Base-by-base conservation (phyloP, 2,113 vertebrate species). In the Corapipo altera region DNA sequence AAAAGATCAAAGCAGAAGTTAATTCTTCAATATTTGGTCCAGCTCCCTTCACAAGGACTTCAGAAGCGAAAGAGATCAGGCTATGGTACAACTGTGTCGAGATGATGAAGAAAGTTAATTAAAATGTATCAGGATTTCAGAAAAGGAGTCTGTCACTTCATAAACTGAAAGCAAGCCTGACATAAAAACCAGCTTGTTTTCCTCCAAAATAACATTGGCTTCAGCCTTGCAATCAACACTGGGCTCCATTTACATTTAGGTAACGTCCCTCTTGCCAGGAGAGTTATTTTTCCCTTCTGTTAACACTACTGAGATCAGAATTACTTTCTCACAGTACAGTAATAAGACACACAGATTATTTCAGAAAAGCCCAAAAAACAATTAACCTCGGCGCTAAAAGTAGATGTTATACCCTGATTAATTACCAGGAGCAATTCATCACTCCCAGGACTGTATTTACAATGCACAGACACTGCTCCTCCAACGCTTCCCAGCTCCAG, bases 41-140 rank as follows among this genome's bases (percentile, higher is more conserved):
- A 48, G 64, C n/a, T 92, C 78, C 39, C 39, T 81, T 37, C 58
- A 49, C 19, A 37, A 49, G n/a, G 35, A 26, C 59, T 83, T 74
- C 24, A 83, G 65, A 77, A 58, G 48, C 51, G n/a, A 55, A 70
- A 77, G 35, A 58, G 27, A 81, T 59, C 30, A 80, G 55, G 61
- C n/a, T 35, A 14, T 24, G 27, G 46, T 59, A 33, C 5, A 88
- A 18, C 27, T 39, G 8, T 52, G 57, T 55, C 83, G 89, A 71
- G 54, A 88, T 39, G 65, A 89, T 61, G 44, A 91, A 77, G 58
- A 57, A 93, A 91, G 58, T 64, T 66, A 85, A 91, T 89, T 87
- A 83, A 89, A 87, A 79, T 28, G 13, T 57, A 74, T 89, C 79
- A 92, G 39, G 48, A 90, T 88, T 91, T 84, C 70, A 91, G 71